These are phyloP conservation scores for Pseudoips prasinana DNA, from an alignment of 2,888 invertebrate species.

Conservation along the genomic window DNA sequence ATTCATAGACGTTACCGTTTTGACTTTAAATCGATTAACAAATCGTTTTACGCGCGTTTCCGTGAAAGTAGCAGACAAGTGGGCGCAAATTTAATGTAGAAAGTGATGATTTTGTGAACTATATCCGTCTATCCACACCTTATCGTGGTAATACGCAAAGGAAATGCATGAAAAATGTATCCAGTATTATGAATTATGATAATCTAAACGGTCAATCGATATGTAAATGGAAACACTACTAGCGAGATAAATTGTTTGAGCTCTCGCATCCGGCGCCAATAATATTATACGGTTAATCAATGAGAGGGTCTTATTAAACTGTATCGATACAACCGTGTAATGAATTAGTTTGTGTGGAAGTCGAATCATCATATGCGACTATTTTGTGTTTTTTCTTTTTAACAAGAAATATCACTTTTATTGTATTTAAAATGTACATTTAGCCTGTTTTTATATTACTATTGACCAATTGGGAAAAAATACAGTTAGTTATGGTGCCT, in stretches of 20 bases:
- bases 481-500: too few species aligned
- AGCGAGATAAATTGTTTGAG: conserved; percentile 20
- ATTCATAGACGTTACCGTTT: conserved; percentile 69
- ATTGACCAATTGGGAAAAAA: too few species aligned
- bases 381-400: too few species aligned
- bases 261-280: conserved; percentile 18
- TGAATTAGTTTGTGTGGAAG: conserved; percentile 14
- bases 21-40: conserved; percentile 64
- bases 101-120: conserved; percentile 51
- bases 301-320: conserved; percentile 18
- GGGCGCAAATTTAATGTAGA: conserved; percentile 51
- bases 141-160: too few species aligned
- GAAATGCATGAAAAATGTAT: too few species aligned
- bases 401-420: too few species aligned
- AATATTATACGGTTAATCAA: conserved; percentile 25
- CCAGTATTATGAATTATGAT: too few species aligned
- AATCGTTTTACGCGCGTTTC: conserved; percentile 66
- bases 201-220: conserved; percentile 15
- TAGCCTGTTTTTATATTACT: too few species aligned
- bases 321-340: conserved; percentile 14
- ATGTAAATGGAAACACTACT: conserved; percentile 18
- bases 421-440: too few species aligned
- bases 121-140: conserved; percentile 11
- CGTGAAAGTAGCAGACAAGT: conserved; percentile 59
- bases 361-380: conserved; percentile 17